Evolutionary conservation across 2,888 invertebrate genomes (phyloP).

Genomic region (Neria commutata): DNA sequence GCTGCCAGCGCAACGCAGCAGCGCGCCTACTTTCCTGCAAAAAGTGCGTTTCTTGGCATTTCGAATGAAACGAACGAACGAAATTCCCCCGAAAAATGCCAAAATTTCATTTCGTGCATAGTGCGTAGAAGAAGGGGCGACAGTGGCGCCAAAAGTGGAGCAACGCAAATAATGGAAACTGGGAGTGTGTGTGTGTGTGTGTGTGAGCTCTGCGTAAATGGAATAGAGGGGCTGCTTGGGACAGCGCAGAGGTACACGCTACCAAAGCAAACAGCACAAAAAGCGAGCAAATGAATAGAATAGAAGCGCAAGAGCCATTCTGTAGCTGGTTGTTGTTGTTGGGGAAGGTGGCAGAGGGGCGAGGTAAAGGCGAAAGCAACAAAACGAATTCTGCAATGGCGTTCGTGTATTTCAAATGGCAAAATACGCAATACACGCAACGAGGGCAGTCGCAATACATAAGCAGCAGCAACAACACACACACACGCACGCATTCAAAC

Average conservation of each 20-base stretch:
- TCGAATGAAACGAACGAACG: neutral
- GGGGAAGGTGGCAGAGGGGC: constrained; percentile 4
- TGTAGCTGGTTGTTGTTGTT: constrained; percentile 3
- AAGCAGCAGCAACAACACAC: no score
- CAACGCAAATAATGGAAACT: constrained; percentile 20
- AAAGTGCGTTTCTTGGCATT: constrained; percentile 42
- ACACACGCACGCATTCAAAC: constrained; percentile 12
- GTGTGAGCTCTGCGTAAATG: no score
- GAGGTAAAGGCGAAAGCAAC: constrained; percentile 15
- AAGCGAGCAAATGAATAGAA: constrained; percentile 1
- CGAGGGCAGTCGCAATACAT: no score
- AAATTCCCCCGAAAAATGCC: constrained; percentile 11
- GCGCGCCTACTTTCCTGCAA: constrained; percentile 35
- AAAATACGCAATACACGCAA: constrained; percentile 52
- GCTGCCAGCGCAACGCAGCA: neutral
- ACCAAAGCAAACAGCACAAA: constrained; percentile 12
- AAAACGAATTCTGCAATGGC: constrained; percentile 52
- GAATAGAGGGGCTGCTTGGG: no score
- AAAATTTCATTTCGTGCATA: neutral
- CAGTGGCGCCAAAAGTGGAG: constrained; percentile 19
- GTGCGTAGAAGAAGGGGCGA: neutral
- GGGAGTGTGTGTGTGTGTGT: no score
- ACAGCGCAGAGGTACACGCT: neutral
- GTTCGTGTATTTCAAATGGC: constrained; percentile 41
- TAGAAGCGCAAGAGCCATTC: constrained; percentile 3